phyloP scores from a whole-genome alignment of 2,113 vertebrate species.

The Peromyscus leucopus region DNA sequence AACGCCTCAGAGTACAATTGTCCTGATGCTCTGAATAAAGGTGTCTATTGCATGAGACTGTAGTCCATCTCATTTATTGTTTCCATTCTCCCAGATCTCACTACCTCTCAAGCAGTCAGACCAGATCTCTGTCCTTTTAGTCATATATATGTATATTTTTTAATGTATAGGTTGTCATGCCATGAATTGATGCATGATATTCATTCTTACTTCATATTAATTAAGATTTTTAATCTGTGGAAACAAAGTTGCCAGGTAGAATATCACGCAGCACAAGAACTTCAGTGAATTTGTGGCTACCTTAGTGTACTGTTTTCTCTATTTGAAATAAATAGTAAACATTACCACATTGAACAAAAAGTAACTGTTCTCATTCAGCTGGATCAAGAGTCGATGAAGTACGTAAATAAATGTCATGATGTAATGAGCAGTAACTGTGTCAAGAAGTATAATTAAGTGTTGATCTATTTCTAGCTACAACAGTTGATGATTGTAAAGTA shows the following conservation, averaged over 20 bases:
- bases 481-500: conserved; percentile 18
- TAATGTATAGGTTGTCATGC: not conserved
- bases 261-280: too few species aligned
- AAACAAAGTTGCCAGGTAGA: not conserved
- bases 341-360: not conserved
- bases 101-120: not conserved
- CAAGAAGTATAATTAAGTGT: not conserved
- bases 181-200: not conserved
- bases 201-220: not conserved
- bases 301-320: not conserved
- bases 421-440: not conserved
- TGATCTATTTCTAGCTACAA: not conserved
- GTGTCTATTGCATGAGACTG: not conserved
- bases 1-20: not conserved
- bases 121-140: not conserved
- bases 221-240: not conserved
- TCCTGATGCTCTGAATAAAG: not conserved
- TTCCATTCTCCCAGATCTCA: not conserved
- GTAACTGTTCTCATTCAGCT: not conserved
- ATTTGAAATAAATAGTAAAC: not conserved
- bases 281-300: not conserved
- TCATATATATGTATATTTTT: not conserved
- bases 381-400: not conserved
- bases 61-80: not conserved
- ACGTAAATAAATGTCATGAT: not conserved